These are phyloP conservation scores for Ctena decussata DNA, from an alignment of 2,888 invertebrate species.

Conservation along the genomic window DNA sequence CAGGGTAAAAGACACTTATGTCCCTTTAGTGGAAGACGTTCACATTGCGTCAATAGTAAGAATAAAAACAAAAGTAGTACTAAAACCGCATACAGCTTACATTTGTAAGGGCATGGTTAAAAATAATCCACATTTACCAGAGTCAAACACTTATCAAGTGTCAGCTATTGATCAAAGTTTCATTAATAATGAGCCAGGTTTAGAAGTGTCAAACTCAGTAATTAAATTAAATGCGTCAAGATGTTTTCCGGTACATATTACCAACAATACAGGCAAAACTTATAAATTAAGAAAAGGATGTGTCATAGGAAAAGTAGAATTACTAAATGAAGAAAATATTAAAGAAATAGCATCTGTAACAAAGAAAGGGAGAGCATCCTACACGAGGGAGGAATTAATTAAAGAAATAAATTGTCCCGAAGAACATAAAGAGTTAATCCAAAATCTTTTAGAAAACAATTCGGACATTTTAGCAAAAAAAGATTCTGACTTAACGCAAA, in stretches of 20 bases:
- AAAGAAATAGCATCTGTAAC: neutral
- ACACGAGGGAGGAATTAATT: neutral
- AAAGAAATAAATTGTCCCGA: neutral
- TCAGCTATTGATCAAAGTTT: neutral
- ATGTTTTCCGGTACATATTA: neutral
- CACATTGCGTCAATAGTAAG: neutral
- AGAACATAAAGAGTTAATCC: neutral
- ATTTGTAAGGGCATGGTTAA: conserved; percentile 8
- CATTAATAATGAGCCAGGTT: neutral
- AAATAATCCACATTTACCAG: neutral
- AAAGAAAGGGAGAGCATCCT: neutral
- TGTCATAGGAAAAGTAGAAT: neutral
- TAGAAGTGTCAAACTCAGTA: neutral
- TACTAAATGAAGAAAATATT: neutral
- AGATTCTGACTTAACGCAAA: neutral
- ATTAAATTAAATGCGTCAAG: neutral
- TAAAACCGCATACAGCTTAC: neutral
- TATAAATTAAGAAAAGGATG: neutral
- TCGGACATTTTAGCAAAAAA: neutral
- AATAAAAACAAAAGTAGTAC: neutral
- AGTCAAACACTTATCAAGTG: neutral
- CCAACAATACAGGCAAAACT: neutral
- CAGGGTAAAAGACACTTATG: neutral
- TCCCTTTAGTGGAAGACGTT: neutral
- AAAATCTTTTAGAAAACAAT: neutral